Conservation (phyloP, 2,113 vertebrate genomes). For the Calidris pygmaea region DNA sequence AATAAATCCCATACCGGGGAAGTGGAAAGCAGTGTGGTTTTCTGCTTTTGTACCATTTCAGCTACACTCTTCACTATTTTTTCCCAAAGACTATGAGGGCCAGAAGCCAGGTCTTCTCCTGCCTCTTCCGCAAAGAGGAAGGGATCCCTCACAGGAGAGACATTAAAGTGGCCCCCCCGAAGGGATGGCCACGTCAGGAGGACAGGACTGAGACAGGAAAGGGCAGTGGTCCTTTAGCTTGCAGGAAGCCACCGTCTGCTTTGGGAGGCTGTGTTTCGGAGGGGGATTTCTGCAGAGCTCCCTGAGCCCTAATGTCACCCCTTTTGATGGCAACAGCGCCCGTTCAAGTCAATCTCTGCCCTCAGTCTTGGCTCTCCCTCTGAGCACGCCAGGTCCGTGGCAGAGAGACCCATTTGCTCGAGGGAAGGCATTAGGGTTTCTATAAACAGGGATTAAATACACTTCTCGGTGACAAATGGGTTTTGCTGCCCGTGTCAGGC, state of each 20-base stretch:
- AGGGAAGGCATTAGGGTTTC: background rate
- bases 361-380: background rate
- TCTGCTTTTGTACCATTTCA: background rate
- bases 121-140: background rate
- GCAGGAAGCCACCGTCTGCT: background rate
- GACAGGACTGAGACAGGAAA: background rate
- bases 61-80: fast-evolving
- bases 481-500: background rate
- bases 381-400: background rate
- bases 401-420: background rate
- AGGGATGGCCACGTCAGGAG: background rate
- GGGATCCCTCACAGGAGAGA: background rate
- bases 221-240: background rate
- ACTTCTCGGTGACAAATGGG: background rate
- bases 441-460: background rate
- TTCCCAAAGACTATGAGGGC: background rate
- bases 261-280: background rate
- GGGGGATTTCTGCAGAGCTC: background rate
- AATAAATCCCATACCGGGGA: background rate
- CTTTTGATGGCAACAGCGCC: background rate
- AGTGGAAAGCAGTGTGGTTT: background rate
- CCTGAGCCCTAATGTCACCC: background rate
- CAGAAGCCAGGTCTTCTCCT: background rate
- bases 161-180: fast-evolving
- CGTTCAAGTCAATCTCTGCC: background rate